Conservation (phyloP, 2,113 vertebrate species). For the Malurus melanocephalus region DNA sequence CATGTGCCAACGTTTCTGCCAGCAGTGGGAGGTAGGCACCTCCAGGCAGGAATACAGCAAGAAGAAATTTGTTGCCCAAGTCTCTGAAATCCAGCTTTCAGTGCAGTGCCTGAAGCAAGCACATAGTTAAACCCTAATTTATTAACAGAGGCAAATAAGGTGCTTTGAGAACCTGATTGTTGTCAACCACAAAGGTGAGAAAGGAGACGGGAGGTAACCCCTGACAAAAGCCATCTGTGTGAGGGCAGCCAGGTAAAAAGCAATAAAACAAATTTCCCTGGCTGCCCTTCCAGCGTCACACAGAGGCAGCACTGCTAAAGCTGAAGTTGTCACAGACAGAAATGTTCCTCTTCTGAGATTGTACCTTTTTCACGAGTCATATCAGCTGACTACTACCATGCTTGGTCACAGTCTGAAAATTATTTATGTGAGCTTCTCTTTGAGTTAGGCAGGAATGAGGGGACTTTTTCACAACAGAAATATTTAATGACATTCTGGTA, state of each 20-base stretch:
- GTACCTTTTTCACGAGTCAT: neutral
- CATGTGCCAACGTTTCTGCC: rapidly evolving
- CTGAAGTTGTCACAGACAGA: neutral
- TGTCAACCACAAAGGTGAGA: neutral
- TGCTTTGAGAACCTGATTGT: neutral
- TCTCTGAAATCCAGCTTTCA: neutral
- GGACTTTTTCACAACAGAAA: neutral
- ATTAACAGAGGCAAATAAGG: slow-evolving; percentile 47
- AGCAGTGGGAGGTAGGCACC: neutral
- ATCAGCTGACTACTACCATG: neutral
- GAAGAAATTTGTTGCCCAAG: neutral
- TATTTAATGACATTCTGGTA: neutral
- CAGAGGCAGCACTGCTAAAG: neutral
- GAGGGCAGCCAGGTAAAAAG: neutral
- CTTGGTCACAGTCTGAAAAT: neutral
- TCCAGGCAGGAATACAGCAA: neutral
- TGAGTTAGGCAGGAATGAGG: neutral
- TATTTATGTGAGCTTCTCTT: slow-evolving; percentile 11
- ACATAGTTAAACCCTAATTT: slow-evolving; percentile 34
- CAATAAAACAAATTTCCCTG: neutral
- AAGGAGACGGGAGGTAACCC: neutral
- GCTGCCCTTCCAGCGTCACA: neutral
- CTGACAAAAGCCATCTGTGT: neutral
- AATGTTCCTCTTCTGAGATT: neutral
- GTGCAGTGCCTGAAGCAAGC: neutral